phyloP scores from a whole-genome alignment of 37 sponge, comb jelly and placozoan genomes.

The Cliona cf. orientalis region DNA sequence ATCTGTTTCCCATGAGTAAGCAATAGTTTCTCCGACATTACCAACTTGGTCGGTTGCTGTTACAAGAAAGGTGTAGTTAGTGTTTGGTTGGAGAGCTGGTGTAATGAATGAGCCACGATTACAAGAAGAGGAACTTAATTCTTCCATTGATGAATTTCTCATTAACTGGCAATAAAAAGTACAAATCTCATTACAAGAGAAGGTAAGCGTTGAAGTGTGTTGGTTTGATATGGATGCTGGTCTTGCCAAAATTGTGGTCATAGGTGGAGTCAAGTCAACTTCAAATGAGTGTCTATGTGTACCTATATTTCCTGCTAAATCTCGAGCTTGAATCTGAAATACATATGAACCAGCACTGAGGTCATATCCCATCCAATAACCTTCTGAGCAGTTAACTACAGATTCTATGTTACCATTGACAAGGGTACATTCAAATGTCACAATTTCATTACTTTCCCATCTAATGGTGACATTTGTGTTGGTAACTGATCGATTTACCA shows the following conservation, averaged over 20 bases:
- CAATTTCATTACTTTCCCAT: conserved; percentile 41
- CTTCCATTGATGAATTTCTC: background rate
- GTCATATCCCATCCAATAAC: conserved; percentile 28
- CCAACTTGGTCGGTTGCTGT: conserved; percentile 44
- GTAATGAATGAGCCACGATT: conserved; percentile 9
- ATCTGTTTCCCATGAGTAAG: conserved; percentile 42
- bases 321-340: conserved; percentile 9
- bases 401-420: background rate
- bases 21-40: conserved; percentile 10
- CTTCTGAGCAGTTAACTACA: conserved; percentile 34
- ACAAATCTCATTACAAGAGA: conserved; percentile 32
- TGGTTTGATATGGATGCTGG: conserved; percentile 31
- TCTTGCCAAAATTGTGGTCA: background rate
- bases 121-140: conserved; percentile 9
- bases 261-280: conserved; percentile 46
- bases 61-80: conserved; percentile 10
- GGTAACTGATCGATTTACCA: conserved; percentile 10
- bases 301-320: conserved; percentile 36
- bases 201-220: background rate
- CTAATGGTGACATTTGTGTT: conserved; percentile 19
- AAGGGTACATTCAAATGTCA: conserved; percentile 17
- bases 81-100: background rate
- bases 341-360: conserved; percentile 14
- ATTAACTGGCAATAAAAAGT: conserved; percentile 10
- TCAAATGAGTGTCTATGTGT: conserved; percentile 8